phyloP scores from a whole-genome alignment of 2,888 invertebrate species.

The Sinodicranocentrus sp. region DNA sequence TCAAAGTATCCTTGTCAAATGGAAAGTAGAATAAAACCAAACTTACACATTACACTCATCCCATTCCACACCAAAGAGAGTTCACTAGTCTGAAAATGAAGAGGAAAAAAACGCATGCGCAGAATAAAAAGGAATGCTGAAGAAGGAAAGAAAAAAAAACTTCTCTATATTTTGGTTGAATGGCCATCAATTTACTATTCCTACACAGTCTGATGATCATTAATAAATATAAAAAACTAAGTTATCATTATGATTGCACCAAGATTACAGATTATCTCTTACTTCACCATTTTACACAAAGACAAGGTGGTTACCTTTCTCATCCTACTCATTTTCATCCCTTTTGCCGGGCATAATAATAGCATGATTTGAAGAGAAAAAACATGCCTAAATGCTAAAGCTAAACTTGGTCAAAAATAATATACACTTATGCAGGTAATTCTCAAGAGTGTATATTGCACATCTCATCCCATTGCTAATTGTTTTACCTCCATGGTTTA shows the following conservation, averaged over 20 bases:
- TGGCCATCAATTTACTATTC: slow-evolving; percentile 32
- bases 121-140: too few relatives aligned
- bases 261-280: too few relatives aligned
- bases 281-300: too few relatives aligned
- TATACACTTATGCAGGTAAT: too few relatives aligned
- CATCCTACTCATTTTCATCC: neutral
- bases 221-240: neutral
- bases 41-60: too few relatives aligned
- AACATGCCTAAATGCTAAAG: too few relatives aligned
- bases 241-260: slow-evolving; percentile 17
- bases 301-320: too few relatives aligned
- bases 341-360: too few relatives aligned
- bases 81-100: neutral
- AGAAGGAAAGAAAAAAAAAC: too few relatives aligned
- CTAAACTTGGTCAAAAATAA: too few relatives aligned
- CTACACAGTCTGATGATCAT: slow-evolving; percentile 39
- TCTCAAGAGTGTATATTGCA: neutral
- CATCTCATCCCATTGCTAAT: neutral
- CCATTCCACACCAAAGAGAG: slow-evolving; percentile 44
- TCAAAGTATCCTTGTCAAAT: neutral
- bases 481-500: neutral
- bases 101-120: too few relatives aligned
- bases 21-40: slow-evolving; percentile 1
- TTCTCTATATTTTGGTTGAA: slow-evolving; percentile 42
- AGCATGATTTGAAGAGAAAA: slow-evolving; percentile 5